Percentiles rank a stretch among this genome's conserved stretches.
These are phyloP conservation scores for Clinocottus analis DNA, from an alignment of 2,113 vertebrate species.

Conservation along the genomic window DNA sequence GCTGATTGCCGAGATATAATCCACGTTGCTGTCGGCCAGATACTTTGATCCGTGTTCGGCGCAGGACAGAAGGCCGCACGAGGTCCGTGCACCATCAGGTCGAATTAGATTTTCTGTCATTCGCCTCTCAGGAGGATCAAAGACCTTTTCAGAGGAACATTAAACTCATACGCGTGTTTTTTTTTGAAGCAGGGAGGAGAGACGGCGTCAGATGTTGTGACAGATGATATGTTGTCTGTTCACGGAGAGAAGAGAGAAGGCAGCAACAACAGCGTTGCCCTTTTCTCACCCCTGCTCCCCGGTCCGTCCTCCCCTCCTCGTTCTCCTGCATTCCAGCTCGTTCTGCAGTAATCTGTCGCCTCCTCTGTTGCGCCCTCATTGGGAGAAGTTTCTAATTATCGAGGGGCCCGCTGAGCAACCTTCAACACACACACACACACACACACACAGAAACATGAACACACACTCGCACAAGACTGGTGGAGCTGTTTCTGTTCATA, in stretches of 20 bases:
- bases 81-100: conserved; percentile 10
- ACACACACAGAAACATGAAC: conserved; percentile 24
- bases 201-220: conserved; percentile 30
- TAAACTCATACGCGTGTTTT: conserved; percentile 26
- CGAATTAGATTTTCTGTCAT: conserved; percentile 41
- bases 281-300: conserved; percentile 10
- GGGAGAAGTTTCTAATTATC: conserved; percentile 63
- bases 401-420: conserved; percentile 58
- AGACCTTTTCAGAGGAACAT: conserved; percentile 14
- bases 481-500: not conserved
- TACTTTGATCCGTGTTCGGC: conserved; percentile 55
- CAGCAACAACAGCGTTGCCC: conserved; percentile 6
- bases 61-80: not conserved
- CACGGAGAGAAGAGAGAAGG: conserved; percentile 27
- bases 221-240: conserved; percentile 35
- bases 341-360: conserved; percentile 57
- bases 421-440: conserved; percentile 48
- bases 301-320: not conserved
- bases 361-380: conserved; percentile 57
- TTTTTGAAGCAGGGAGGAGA: conserved; percentile 7
- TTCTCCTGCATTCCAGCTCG: conserved; percentile 13
- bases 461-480: not conserved
- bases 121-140: conserved; percentile 45
- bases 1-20: conserved; percentile 36
- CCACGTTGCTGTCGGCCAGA: conserved; percentile 11